A percentile compares a stretch with the other conserved stretches of the same genome.
These are phyloP conservation scores for human (Homo sapiens) DNA, from an alignment of 2,113 vertebrate genomes.

Conservation along the genomic window GRCh38 chr7:139304501-139305000, in stretches of 20 bases:
- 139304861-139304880: constrained; percentile 65
- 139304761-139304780: constrained; percentile 77
- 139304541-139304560: background rate
- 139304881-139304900: constrained; percentile 84
- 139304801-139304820: constrained; percentile 85
- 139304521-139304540: background rate
- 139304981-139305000: constrained; percentile 73
- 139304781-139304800: constrained; percentile 83
- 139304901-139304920: constrained; percentile 81
- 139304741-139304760: constrained; percentile 38
- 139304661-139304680: constrained; percentile 53
- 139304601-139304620: background rate
- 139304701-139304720: background rate
- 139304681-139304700: constrained; percentile 55
- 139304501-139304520: background rate
- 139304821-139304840: constrained; percentile 71
- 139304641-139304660: constrained; percentile 1
- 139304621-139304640: background rate
- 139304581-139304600: background rate
- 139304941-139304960: constrained; percentile 65
- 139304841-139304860: constrained; percentile 31
- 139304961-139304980: constrained; percentile 62
- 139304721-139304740: background rate
- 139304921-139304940: constrained; percentile 70
- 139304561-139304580: constrained; percentile 49